These are phyloP conservation scores for Vanacampus margaritifer DNA, from an alignment of 2,113 vertebrate genomes.

Conservation along the genomic window DNA sequence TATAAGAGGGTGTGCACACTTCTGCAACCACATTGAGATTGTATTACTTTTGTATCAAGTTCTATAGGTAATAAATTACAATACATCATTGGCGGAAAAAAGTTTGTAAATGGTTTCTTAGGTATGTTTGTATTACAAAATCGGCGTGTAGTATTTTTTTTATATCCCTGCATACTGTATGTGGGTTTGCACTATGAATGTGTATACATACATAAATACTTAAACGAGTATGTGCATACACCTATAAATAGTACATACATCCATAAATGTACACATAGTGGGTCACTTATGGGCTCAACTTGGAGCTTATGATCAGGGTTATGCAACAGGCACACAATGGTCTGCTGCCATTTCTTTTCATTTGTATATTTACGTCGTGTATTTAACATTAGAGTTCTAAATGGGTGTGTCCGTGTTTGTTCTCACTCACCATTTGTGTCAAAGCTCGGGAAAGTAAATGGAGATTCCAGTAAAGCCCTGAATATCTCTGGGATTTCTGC, in stretches of 20 bases:
- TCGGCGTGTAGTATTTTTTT: too few relatives aligned
- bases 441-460: conserved; percentile 76
- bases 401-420: background rate
- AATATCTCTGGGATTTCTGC: conserved; percentile 84
- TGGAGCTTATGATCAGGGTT: background rate
- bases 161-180: too few relatives aligned
- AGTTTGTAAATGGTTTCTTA: too few relatives aligned
- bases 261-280: background rate
- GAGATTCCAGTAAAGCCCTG: conserved; percentile 83
- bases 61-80: too few relatives aligned
- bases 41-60: too few relatives aligned
- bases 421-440: conserved; percentile 67
- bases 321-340: background rate
- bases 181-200: too few relatives aligned
- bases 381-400: background rate
- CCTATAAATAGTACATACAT: background rate
- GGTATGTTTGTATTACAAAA: too few relatives aligned
- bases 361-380: background rate
- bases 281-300: background rate
- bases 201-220: too few relatives aligned
- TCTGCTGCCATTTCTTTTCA: background rate
- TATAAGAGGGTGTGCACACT: too few relatives aligned
- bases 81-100: too few relatives aligned
- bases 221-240: too few relatives aligned
- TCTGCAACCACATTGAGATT: too few relatives aligned